These are phyloP conservation scores for Gymnodraco acuticeps DNA, from an alignment of 2,797 vertebrate species.

Conservation along the genomic window DNA sequence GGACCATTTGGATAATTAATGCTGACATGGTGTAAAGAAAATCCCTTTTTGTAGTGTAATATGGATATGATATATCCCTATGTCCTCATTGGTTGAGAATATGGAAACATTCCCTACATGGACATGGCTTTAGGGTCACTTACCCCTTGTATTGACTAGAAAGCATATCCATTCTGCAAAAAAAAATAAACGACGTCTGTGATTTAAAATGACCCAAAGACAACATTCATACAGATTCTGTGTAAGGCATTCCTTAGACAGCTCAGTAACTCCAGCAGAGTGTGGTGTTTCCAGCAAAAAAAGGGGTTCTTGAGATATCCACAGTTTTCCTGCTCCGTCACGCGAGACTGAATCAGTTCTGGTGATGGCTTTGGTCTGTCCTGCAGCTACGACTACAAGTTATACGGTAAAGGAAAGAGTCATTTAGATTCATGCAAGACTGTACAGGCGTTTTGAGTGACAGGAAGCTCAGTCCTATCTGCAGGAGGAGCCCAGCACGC, in stretches of 20 bases:
- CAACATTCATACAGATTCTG: slow-evolving; percentile 74
- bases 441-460: slow-evolving; percentile 73
- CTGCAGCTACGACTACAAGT: slow-evolving; percentile 65
- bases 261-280: slow-evolving; percentile 46
- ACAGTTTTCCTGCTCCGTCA: slow-evolving; percentile 39
- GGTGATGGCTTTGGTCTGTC: slow-evolving; percentile 77
- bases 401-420: slow-evolving; percentile 62
- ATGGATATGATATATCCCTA: slow-evolving; percentile 11
- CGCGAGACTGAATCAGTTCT: slow-evolving; percentile 53
- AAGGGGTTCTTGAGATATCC: slow-evolving; percentile 43
- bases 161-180: slow-evolving; percentile 41
- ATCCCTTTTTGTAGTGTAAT: not conserved
- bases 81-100: slow-evolving; percentile 29
- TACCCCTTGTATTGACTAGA: slow-evolving; percentile 57
- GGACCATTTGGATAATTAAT: not conserved
- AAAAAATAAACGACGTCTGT: slow-evolving; percentile 50
- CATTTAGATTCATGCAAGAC: slow-evolving; percentile 75
- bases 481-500: slow-evolving; percentile 87
- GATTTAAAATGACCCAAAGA: slow-evolving; percentile 56
- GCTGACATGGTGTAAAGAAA: not conserved
- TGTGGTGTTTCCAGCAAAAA: slow-evolving; percentile 53
- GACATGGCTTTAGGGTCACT: slow-evolving; percentile 50
- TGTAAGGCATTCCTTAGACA: slow-evolving; percentile 82
- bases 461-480: slow-evolving; percentile 83
- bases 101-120: slow-evolving; percentile 53